Evolutionary conservation across 2,113 vertebrate species (phyloP).

Genomic region (Pseudolaguvia tuberculata): DNA sequence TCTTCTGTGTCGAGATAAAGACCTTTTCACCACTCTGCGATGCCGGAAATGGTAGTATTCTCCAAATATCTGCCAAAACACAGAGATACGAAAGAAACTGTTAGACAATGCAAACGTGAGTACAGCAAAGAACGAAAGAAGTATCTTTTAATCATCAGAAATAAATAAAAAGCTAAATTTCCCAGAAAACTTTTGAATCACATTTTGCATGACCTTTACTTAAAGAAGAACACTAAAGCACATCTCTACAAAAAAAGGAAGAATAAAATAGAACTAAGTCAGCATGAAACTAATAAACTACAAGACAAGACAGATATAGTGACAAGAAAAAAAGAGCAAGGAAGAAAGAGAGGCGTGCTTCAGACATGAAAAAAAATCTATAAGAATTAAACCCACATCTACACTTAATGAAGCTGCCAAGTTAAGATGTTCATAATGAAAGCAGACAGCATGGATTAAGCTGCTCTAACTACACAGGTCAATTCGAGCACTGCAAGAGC

Average conservation of each 20-base stretch:
- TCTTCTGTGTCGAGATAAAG: slow-evolving; percentile 75
- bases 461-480: slow-evolving; percentile 6
- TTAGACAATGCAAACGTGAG: no score
- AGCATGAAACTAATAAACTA: slow-evolving; percentile 3
- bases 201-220: background rate
- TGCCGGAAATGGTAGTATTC: slow-evolving; percentile 92
- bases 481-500: background rate
- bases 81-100: background rate
- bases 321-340: background rate
- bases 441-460: slow-evolving; percentile 3
- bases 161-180: no score
- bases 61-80: slow-evolving; percentile 77
- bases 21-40: slow-evolving; percentile 80
- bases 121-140: no score
- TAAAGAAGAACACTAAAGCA: no score
- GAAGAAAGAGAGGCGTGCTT: background rate
- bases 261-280: background rate
- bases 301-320: slow-evolving; percentile 1
- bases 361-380: background rate
- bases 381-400: slow-evolving; percentile 1
- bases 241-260: background rate
- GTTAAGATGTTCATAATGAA: slow-evolving; percentile 3
- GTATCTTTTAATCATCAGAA: background rate
- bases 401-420: slow-evolving; percentile 27
- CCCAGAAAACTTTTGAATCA: background rate